Percentiles rank a stretch among this genome's conserved stretches.
Evolutionary conservation across 2,888 invertebrate species (phyloP).

Genomic region (Clusia tigrina): DNA sequence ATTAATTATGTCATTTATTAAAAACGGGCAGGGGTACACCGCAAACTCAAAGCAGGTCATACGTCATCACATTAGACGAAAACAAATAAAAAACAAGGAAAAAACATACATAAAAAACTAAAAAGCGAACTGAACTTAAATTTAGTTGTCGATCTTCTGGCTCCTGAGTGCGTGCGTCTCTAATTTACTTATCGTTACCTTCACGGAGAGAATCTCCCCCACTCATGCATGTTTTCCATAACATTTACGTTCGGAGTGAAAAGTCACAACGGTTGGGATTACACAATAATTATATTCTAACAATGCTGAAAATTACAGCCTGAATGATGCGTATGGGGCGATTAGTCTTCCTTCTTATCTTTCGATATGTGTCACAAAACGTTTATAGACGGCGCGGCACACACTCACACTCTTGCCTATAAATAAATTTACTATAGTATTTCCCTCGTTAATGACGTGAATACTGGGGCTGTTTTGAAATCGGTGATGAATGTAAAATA

Average conservation of each 20-base stretch:
- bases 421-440: slow-evolving; percentile 56
- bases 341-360: slow-evolving; percentile 11
- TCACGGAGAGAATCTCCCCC: too few relatives aligned
- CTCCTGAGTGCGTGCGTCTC: too few relatives aligned
- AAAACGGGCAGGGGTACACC: background rate
- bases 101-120: slow-evolving; percentile 7
- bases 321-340: too few relatives aligned
- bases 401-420: slow-evolving; percentile 51
- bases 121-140: too few relatives aligned
- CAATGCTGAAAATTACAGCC: background rate
- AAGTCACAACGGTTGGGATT: background rate
- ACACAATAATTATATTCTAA: background rate
- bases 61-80: slow-evolving; percentile 7
- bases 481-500: too few relatives aligned
- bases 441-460: slow-evolving; percentile 55
- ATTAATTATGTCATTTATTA: slow-evolving; percentile 7
- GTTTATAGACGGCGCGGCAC: slow-evolving; percentile 50
- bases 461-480: slow-evolving; percentile 33
- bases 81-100: slow-evolving; percentile 15
- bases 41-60: slow-evolving; percentile 4
- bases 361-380: slow-evolving; percentile 53
- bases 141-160: too few relatives aligned
- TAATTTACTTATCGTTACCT: too few relatives aligned
- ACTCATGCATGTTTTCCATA: too few relatives aligned
- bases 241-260: background rate